Evolutionary conservation across 64 coral and sea anemone genomes (phyloP).

Genomic region (Stichodactyla helianthus): DNA sequence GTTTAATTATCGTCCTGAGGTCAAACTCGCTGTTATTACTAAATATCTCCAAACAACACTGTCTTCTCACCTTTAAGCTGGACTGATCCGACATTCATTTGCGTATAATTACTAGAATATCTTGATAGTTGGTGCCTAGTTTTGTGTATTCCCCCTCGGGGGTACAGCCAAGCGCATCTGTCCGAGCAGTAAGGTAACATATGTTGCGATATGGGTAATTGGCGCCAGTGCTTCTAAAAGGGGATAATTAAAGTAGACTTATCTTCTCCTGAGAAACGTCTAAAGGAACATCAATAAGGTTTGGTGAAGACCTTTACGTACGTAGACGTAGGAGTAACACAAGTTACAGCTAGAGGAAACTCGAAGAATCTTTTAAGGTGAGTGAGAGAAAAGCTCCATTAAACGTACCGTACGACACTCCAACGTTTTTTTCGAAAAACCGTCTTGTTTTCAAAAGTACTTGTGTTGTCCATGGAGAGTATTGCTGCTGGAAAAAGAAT

Average conservation of each 20-base stretch:
- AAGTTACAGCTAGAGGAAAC: background rate
- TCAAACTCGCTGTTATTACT: conserved; percentile 13
- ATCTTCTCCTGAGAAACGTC: background rate
- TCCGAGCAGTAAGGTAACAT: background rate
- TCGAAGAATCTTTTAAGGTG: background rate
- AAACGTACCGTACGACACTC: no score
- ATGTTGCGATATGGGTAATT: background rate
- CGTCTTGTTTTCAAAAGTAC: background rate
- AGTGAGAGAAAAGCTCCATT: background rate
- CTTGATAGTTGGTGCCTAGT: background rate
- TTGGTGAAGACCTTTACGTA: background rate
- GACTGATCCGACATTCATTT: conserved; percentile 5
- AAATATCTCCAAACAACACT: conserved; percentile 9
- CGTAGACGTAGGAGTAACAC: no score
- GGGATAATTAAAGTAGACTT: background rate
- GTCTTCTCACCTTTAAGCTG: conserved; percentile 20
- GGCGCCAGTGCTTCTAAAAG: conserved; percentile 7
- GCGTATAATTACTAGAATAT: conserved; percentile 14
- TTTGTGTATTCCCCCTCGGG: background rate
- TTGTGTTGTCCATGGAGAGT: background rate
- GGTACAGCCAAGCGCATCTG: background rate
- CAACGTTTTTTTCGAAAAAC: no score
- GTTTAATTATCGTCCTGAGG: background rate
- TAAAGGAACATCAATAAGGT: background rate
- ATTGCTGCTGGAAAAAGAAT: background rate